phyloP scores from a whole-genome alignment of 2,888 invertebrate species.

The Cremastobaeus sp. region DNA sequence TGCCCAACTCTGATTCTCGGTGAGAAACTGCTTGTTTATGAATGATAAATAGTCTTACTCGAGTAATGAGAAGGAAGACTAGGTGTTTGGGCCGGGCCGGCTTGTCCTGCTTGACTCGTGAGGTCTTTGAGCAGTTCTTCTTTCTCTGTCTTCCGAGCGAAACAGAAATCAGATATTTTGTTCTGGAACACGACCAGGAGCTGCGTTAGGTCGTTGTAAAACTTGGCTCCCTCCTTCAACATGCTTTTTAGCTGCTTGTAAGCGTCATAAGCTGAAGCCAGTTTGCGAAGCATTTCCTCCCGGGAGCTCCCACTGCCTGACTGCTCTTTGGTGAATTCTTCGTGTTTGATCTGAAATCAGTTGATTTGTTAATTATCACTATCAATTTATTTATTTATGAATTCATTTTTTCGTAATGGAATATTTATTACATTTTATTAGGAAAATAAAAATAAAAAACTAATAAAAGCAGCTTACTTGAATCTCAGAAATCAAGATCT shows the following conservation, averaged over 20 bases:
- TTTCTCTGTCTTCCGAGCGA: constrained; percentile 99
- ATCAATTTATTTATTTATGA: background rate
- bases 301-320: constrained; percentile 80
- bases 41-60: too few species aligned
- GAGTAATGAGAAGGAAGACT: constrained; percentile 81
- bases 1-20: too few species aligned
- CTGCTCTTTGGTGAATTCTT: constrained; percentile 80
- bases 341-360: constrained; percentile 76
- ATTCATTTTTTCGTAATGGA: background rate
- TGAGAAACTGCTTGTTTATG: too few species aligned
- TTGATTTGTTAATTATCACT: background rate
- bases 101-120: constrained; percentile 88
- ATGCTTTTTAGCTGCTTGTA: constrained; percentile 94
- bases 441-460: background rate
- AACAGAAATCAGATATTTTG: constrained; percentile 98
- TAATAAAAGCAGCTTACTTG: constrained; percentile 74
- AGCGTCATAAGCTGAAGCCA: constrained; percentile 94
- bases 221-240: constrained; percentile 96
- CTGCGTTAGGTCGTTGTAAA: constrained; percentile 95
- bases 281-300: constrained; percentile 88
- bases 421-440: background rate
- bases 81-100: constrained; percentile 80
- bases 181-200: constrained; percentile 96
- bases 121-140: constrained; percentile 97
- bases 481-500: constrained; percentile 83